Conservation (phyloP, 92 coral and sea anemone species). For the Porites divaricata region DNA sequence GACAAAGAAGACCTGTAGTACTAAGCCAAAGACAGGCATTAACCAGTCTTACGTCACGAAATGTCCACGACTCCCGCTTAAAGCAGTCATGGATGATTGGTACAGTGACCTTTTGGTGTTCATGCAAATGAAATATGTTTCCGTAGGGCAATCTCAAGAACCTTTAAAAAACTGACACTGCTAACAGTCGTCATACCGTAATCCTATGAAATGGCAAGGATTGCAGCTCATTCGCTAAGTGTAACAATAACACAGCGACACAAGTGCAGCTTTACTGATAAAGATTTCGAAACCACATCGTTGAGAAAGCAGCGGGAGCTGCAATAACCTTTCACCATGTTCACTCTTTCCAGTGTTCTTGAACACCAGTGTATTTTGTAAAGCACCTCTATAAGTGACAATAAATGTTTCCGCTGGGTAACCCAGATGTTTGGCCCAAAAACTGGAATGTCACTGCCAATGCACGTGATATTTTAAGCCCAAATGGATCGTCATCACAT, state of each 20-base stretch:
- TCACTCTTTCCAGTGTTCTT: neutral
- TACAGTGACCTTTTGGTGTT: neutral
- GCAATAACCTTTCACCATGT: neutral
- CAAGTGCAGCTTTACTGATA: slow-evolving; percentile 9
- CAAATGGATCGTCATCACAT: too few relatives aligned
- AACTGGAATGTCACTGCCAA: too few relatives aligned
- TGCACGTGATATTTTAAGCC: too few relatives aligned
- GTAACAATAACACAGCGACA: slow-evolving; percentile 10
- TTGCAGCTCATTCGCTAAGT: neutral
- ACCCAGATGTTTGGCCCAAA: neutral
- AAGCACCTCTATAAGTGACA: slow-evolving; percentile 27
- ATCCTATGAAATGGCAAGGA: neutral
- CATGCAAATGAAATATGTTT: neutral
- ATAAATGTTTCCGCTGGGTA: slow-evolving; percentile 6
- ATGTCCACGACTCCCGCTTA: neutral
- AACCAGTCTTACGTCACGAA: neutral
- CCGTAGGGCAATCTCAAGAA: slow-evolving; percentile 5
- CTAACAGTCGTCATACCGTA: neutral
- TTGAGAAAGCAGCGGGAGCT: slow-evolving; percentile 43
- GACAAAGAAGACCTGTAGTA: neutral
- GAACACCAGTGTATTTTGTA: slow-evolving; percentile 4
- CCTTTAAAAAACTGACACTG: neutral
- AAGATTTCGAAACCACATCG: slow-evolving; percentile 26
- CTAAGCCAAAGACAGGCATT: slow-evolving; percentile 17
- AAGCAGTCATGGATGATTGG: slow-evolving; percentile 9